phyloP scores from a whole-genome alignment of 53 echinoderm and acorn worm species.

The Henricia sp. region DNA sequence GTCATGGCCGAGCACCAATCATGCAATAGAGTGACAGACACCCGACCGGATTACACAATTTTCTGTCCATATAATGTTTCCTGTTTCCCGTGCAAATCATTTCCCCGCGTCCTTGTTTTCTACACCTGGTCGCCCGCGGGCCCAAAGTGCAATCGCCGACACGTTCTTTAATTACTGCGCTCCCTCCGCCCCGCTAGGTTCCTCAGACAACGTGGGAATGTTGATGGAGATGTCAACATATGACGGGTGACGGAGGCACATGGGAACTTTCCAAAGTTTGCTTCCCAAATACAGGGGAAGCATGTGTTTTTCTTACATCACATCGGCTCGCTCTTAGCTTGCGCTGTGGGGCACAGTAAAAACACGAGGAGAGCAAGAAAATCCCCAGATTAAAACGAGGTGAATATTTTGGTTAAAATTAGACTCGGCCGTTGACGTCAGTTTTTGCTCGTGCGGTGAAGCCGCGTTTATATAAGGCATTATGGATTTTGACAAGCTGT shows the following conservation, averaged over 20 bases:
- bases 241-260: neutral
- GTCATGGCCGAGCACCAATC: neutral
- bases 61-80: constrained; percentile 29
- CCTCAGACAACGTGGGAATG: neutral
- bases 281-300: neutral
- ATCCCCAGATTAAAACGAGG: no score
- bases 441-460: no score
- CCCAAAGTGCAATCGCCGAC: constrained; percentile 36
- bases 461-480: no score
- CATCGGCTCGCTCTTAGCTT: no score
- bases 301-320: neutral
- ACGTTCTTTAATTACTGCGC: constrained; percentile 44
- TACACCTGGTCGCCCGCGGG: constrained; percentile 42
- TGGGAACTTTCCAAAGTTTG: neutral
- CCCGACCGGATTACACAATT: neutral
- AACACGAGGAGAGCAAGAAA: no score
- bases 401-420: no score
- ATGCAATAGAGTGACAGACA: neutral
- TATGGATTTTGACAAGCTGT: no score
- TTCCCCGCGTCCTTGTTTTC: constrained; percentile 22
- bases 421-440: no score
- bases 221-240: neutral
- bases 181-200: constrained; percentile 30
- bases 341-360: no score
- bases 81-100: constrained; percentile 13